Evolutionary conservation across 1,140 invertebrate genomes (phyloP).

Genomic region (Berghia stephanieae): DNA sequence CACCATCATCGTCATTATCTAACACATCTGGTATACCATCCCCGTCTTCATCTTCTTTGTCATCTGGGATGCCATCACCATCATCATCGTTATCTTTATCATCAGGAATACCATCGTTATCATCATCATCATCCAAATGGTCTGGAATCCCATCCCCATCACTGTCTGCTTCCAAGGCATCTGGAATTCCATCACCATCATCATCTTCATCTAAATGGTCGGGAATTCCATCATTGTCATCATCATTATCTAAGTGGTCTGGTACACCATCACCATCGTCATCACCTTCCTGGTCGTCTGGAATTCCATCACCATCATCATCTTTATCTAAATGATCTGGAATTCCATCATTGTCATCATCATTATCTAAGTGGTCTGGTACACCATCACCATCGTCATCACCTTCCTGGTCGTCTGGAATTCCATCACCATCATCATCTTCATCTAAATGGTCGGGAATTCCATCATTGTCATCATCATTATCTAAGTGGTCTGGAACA

Average conservation of each 20-base stretch:
- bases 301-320: constrained; percentile 50
- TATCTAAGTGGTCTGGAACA: constrained; percentile 51
- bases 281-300: constrained; percentile 47
- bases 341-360: constrained; percentile 44
- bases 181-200: constrained; percentile 47
- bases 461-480: constrained; percentile 50
- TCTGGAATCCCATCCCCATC: constrained; percentile 55
- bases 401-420: constrained; percentile 46
- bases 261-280: constrained; percentile 58
- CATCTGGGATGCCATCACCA: constrained; percentile 49
- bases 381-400: constrained; percentile 56
- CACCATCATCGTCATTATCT: constrained; percentile 55
- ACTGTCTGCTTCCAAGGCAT: constrained; percentile 39
- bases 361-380: constrained; percentile 48
- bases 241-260: constrained; percentile 50
- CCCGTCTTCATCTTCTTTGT: constrained; percentile 54
- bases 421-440: constrained; percentile 48
- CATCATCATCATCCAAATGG: constrained; percentile 51
- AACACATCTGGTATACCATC: constrained; percentile 54
- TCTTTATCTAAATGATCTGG: constrained; percentile 44
- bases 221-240: constrained; percentile 50
- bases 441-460: constrained; percentile 51
- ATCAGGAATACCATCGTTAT: constrained; percentile 61
- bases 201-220: constrained; percentile 45
- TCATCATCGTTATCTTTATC: constrained; percentile 49